These are phyloP conservation scores for Catharus bicknelli DNA, from an alignment of 2,113 vertebrate species.

Conservation along the genomic window DNA sequence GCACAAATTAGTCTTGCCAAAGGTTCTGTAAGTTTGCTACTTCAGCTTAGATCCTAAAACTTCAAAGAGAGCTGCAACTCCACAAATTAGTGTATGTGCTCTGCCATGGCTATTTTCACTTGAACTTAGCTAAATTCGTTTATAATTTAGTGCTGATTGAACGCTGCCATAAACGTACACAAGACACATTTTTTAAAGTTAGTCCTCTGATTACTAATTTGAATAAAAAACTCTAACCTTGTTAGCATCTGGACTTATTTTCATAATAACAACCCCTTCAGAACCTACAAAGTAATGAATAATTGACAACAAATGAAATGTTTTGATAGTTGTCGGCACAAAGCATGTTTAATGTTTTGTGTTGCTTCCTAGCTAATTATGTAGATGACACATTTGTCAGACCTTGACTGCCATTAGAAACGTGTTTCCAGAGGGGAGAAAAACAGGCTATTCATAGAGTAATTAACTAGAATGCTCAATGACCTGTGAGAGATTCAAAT, in stretches of 20 bases:
- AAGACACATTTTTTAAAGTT: slow-evolving; percentile 81
- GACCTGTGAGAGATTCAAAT: slow-evolving; percentile 91
- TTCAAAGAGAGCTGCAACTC: slow-evolving; percentile 68
- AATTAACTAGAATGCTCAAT: slow-evolving; percentile 93
- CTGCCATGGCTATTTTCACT: slow-evolving; percentile 63
- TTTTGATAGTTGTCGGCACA: slow-evolving; percentile 96
- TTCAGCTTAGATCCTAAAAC: slow-evolving; percentile 50
- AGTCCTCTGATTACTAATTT: slow-evolving; percentile 86
- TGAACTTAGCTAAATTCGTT: slow-evolving; percentile 75
- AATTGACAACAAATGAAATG: slow-evolving; percentile 99
- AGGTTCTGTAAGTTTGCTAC: slow-evolving; percentile 71
- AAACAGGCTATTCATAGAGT: slow-evolving; percentile 90
- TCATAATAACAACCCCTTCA: slow-evolving; percentile 98
- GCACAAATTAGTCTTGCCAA: slow-evolving; percentile 74
- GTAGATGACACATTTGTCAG: slow-evolving; percentile 93
- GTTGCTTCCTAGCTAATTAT: slow-evolving; percentile 96
- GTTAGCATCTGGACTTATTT: slow-evolving; percentile 97
- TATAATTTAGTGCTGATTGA: slow-evolving; percentile 81
- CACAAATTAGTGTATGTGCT: slow-evolving; percentile 46
- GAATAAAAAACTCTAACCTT: slow-evolving; percentile 94
- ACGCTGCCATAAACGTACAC: slow-evolving; percentile 71
- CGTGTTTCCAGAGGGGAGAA: slow-evolving; percentile 88
- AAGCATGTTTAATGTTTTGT: slow-evolving; percentile 97
- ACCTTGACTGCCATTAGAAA: slow-evolving; percentile 90
- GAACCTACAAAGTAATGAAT: slow-evolving; percentile 98